A percentile compares a stretch with the other conserved stretches of the same genome.
These are phyloP conservation scores for Podabrus alpinus DNA, from an alignment of 2,888 invertebrate species.

Conservation along the genomic window DNA sequence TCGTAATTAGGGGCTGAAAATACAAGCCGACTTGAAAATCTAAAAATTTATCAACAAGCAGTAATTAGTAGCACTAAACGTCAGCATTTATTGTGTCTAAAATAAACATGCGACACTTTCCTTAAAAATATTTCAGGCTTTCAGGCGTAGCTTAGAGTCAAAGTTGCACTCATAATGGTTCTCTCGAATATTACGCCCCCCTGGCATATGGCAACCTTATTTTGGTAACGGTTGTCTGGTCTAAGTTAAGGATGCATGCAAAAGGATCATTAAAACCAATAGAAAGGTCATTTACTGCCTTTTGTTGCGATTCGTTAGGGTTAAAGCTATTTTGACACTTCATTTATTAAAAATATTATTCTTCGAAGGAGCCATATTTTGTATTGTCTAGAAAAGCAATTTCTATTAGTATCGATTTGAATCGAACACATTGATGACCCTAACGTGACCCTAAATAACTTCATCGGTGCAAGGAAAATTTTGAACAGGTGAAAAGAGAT, in stretches of 20 bases:
- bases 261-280: background rate
- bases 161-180: background rate
- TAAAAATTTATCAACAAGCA: background rate
- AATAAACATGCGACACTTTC: background rate
- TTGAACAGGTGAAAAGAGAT: background rate
- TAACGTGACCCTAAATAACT: background rate
- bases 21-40: background rate
- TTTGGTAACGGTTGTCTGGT: constrained; percentile 4
- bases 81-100: background rate
- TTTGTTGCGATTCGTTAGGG: background rate
- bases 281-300: background rate
- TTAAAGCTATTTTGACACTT: background rate
- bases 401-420: background rate
- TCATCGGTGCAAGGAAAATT: background rate
- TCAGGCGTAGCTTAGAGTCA: constrained; percentile 1
- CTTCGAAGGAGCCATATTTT: background rate
- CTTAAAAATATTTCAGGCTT: background rate
- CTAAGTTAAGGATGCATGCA: background rate
- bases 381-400: background rate
- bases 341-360: background rate
- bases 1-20: background rate
- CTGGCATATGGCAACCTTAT: constrained; percentile 25
- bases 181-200: constrained; percentile 9
- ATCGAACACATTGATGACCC: background rate
- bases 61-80: background rate